Percentiles rank a stretch among this genome's conserved stretches.
phyloP scores from a whole-genome alignment of 2,888 invertebrate species.

The Epicampocera succincta region DNA sequence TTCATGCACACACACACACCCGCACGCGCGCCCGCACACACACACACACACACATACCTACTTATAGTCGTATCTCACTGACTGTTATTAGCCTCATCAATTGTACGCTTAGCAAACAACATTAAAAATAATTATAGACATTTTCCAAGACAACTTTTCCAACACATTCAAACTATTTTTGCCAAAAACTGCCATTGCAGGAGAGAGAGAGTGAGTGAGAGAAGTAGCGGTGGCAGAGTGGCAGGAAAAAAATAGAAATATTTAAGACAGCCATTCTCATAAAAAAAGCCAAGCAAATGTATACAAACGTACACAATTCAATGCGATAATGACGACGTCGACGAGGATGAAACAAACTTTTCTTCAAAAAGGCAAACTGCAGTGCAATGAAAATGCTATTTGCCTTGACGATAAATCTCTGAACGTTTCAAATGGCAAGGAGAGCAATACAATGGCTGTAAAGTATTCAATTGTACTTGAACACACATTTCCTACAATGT shows the following conservation, averaged over 20 bases:
- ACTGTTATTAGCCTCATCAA: constrained; percentile 70
- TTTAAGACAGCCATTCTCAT: constrained; percentile 40
- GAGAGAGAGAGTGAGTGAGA: background rate
- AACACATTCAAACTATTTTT: constrained; percentile 62
- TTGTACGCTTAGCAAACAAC: constrained; percentile 70
- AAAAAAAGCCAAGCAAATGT: constrained; percentile 33
- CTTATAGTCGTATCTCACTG: constrained; percentile 65
- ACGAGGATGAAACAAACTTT: constrained; percentile 61
- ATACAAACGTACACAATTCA: constrained; percentile 39
- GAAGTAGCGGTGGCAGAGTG: background rate
- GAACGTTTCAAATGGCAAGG: constrained; percentile 52
- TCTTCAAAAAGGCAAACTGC: constrained; percentile 62
- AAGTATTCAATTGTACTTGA: constrained; percentile 9
- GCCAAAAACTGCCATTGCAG: constrained; percentile 16
- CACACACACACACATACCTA: background rate
- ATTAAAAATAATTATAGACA: constrained; percentile 70
- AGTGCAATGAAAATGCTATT: constrained; percentile 68
- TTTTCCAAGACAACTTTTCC: constrained; percentile 68
- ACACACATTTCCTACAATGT: constrained; percentile 25
- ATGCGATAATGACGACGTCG: constrained; percentile 49
- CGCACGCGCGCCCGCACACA: background rate
- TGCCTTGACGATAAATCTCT: constrained; percentile 65
- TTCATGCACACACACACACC: background rate
- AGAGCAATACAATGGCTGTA: constrained; percentile 14
- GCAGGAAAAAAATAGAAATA: constrained; percentile 5